Conservation (phyloP, 2,113 vertebrate genomes). For the Herpetotheres cachinnans region DNA sequence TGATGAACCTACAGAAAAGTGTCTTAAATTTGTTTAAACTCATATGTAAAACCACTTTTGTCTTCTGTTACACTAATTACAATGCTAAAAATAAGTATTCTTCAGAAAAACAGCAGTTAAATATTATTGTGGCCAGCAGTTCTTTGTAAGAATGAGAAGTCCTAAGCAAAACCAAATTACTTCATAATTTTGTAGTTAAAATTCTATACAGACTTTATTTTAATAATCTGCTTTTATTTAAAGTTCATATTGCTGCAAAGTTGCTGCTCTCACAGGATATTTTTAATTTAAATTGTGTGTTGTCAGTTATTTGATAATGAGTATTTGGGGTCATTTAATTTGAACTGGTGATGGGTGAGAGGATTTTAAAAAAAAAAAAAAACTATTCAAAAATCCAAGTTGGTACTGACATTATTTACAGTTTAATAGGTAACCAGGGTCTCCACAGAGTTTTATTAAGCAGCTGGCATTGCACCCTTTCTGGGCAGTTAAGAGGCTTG, state of each 20-base stretch:
- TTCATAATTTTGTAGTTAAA: constrained; percentile 4
- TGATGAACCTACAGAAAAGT: constrained; percentile 5
- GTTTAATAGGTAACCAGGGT: neutral
- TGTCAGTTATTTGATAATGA: neutral
- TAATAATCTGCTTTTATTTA: neutral
- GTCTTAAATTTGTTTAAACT: constrained; percentile 40
- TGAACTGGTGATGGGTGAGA: neutral
- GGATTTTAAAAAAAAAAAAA: neutral
- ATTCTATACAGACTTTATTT: neutral
- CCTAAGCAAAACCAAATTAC: neutral
- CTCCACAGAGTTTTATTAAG: neutral
- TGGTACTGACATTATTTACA: neutral
- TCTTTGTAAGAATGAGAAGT: constrained; percentile 11
- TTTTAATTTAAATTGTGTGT: neutral
- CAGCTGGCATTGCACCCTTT: neutral
- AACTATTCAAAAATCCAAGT: neutral
- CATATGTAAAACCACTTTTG: neutral
- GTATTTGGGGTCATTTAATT: neutral
- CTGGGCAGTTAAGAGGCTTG: neutral
- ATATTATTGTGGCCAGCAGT: neutral
- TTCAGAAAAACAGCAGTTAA: neutral
- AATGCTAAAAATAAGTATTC: neutral
- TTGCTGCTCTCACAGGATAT: neutral
- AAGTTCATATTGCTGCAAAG: neutral
- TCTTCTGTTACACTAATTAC: neutral